Evolutionary conservation across 2,797 vertebrate genomes (phyloP).

Genomic region (Mormyrus proboscirostris): DNA sequence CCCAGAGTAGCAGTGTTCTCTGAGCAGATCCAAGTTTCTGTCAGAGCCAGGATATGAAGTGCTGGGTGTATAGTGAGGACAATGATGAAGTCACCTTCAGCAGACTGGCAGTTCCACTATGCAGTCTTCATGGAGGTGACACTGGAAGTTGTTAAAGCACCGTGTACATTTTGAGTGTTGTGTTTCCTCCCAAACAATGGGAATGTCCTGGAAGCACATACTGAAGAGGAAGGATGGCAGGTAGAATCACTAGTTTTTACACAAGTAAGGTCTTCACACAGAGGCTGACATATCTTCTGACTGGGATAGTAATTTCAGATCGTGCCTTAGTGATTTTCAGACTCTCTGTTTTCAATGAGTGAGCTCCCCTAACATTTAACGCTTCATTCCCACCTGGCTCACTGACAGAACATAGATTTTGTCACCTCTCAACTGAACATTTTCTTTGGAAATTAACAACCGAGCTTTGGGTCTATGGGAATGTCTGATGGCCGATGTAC

Average conservation of each 20-base stretch:
- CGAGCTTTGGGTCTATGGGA: background rate
- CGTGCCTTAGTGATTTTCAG: background rate
- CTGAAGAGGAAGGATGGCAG: background rate
- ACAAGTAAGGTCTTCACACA: background rate
- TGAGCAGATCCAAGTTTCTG: background rate
- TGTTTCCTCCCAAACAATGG: background rate
- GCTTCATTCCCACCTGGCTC: background rate
- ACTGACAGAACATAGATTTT: background rate
- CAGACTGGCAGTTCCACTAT: conserved; percentile 3
- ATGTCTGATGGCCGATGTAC: background rate
- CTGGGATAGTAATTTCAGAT: background rate
- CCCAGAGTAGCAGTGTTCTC: background rate
- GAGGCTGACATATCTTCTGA: background rate
- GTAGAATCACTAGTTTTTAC: background rate
- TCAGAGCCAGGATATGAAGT: background rate
- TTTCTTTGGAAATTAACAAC: background rate
- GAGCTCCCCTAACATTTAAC: background rate
- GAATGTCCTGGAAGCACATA: background rate
- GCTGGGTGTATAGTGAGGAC: background rate
- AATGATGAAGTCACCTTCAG: conserved; percentile 6
- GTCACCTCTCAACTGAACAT: background rate
- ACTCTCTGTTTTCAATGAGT: background rate
- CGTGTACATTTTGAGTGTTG: background rate
- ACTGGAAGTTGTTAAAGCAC: background rate
- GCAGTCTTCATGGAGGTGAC: background rate